phyloP scores from a whole-genome alignment of 2,113 vertebrate species.

The Solenodon paradoxus region DNA sequence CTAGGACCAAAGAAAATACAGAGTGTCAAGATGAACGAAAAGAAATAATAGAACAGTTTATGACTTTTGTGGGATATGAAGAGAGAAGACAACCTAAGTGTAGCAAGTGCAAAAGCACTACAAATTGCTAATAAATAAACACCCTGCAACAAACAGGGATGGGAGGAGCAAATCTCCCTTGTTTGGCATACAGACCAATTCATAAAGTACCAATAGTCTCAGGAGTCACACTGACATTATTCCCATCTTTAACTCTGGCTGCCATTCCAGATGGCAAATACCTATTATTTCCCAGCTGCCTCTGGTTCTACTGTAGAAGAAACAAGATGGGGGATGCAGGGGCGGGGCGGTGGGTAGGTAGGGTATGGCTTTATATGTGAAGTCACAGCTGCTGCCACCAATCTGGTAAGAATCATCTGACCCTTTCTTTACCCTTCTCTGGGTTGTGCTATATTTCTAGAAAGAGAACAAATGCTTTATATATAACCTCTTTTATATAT shows the following conservation, averaged over 20 bases:
- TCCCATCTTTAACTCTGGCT: not conserved
- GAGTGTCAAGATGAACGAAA: not conserved
- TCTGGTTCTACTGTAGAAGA: not conserved
- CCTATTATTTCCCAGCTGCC: not conserved
- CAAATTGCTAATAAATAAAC: not conserved
- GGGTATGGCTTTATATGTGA: not conserved
- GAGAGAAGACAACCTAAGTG: not conserved
- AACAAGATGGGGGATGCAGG: not conserved
- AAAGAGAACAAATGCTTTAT: not conserved
- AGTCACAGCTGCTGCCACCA: not conserved
- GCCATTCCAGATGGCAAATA: not conserved
- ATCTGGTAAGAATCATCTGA: not conserved
- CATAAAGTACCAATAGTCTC: not conserved
- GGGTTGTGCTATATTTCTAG: not conserved
- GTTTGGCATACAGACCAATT: not conserved
- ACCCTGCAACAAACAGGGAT: not conserved
- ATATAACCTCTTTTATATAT: too few relatives aligned
- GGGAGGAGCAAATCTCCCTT: not conserved
- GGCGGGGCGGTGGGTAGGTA: too few relatives aligned
- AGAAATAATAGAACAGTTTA: slow-evolving; percentile 1
- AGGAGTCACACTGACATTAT: not conserved
- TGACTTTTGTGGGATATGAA: not conserved
- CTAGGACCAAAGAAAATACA: not conserved
- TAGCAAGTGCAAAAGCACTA: not conserved
- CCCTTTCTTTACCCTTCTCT: not conserved